Conservation (phyloP, 2,888 invertebrate genomes). For the Lydus trimaculatus region DNA sequence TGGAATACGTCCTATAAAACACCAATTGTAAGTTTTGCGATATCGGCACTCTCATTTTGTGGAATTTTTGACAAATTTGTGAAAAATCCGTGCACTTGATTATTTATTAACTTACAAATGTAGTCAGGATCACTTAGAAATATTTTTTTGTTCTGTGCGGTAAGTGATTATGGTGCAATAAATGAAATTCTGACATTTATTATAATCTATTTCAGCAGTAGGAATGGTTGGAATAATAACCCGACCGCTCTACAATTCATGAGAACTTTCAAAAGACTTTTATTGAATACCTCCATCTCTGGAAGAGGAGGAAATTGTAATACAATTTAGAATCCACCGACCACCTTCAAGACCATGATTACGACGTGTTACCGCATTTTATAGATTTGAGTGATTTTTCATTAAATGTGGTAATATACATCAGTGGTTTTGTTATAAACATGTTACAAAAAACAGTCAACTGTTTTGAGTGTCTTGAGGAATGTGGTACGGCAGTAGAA, state of each 20-base stretch:
- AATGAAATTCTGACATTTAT: neutral
- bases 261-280: slow-evolving; percentile 13
- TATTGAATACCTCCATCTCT: slow-evolving; percentile 8
- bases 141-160: slow-evolving; percentile 21
- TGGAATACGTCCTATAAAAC: slow-evolving; percentile 19
- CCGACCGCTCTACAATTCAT: slow-evolving; percentile 22
- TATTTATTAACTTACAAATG: slow-evolving; percentile 17
- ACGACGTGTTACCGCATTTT: neutral
- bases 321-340: neutral
- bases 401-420: slow-evolving; percentile 26
- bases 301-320: slow-evolving; percentile 23
- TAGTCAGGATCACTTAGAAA: slow-evolving; percentile 29
- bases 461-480: too few relatives aligned
- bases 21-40: slow-evolving; percentile 22
- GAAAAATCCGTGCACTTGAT: slow-evolving; percentile 18
- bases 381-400: slow-evolving; percentile 12
- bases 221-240: slow-evolving; percentile 30
- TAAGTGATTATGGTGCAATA: neutral
- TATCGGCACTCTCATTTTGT: slow-evolving; percentile 11
- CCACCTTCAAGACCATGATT: neutral
- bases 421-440: slow-evolving; percentile 22
- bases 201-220: slow-evolving; percentile 13
- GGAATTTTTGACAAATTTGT: slow-evolving; percentile 24
- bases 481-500: too few relatives aligned
- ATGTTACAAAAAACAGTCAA: slow-evolving; percentile 9